Conservation (phyloP, 2,888 invertebrate genomes). For the Pharmacophagus antenor region DNA sequence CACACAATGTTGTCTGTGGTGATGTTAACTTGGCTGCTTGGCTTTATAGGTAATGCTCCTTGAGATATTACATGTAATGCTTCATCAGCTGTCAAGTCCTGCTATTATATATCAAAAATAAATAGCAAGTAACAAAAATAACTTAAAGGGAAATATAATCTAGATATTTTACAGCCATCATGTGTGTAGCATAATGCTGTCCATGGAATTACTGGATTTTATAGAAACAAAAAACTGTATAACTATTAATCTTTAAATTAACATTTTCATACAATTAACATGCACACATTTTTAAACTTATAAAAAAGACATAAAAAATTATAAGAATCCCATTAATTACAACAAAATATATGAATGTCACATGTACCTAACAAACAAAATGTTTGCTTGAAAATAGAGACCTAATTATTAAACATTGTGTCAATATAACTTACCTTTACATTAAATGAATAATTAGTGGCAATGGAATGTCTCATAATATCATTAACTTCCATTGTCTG, state of each 20-base stretch:
- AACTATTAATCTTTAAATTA: too few relatives aligned
- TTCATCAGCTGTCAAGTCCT: constrained; percentile 68
- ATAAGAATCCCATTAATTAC: too few relatives aligned
- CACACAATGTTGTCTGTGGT: constrained; percentile 54
- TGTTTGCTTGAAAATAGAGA: not conserved
- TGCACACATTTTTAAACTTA: too few relatives aligned
- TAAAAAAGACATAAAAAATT: too few relatives aligned
- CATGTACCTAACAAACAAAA: not conserved
- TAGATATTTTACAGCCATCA: too few relatives aligned
- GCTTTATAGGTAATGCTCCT: constrained; percentile 58
- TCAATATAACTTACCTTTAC: constrained; percentile 52
- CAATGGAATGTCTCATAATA: constrained; percentile 69
- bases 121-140: constrained; percentile 9
- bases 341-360: too few relatives aligned
- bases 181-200: too few relatives aligned
- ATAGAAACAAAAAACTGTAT: too few relatives aligned
- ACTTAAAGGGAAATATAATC: too few relatives aligned
- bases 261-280: too few relatives aligned
- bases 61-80: constrained; percentile 58
- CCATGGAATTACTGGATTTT: too few relatives aligned
- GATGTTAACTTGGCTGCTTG: constrained; percentile 41
- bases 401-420: not conserved
- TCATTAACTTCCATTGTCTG: constrained; percentile 63
- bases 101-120: constrained; percentile 46
- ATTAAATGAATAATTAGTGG: constrained; percentile 64